Evolutionary conservation across 64 coral and sea anemone species (phyloP), one percentile per base, ranked within the genome.

Genomic region (Montipora cactus): DNA sequence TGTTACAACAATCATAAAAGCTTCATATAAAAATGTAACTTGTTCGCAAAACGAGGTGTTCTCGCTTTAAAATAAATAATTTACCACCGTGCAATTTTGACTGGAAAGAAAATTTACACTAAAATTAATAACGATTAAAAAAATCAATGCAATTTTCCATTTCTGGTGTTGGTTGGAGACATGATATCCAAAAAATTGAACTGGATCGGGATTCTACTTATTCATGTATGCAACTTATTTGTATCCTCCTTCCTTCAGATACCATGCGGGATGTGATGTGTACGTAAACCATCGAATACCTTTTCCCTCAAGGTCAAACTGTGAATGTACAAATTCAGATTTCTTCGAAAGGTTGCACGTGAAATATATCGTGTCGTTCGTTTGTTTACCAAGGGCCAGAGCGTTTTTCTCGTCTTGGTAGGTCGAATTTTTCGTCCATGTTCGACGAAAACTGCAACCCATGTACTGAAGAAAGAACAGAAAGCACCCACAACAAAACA

Each of bases 161-260:
- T 86, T 86, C 82, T 70, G 46, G 48, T 72, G 82, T 86, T 59
- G 46, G 82, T 86, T 86, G 70, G 64, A 86, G 67, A 69, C 44
- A 71, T 7, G 1, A 71, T 71, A 37, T 37, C 37, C 37, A 37
- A 37, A 71, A 71, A n/a, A 21, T 71, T 12, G 12, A 18, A 23
- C 5, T 7, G 8, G 21, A 23, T 20, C 5, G 14, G 4, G 19
- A 71, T 7, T 21, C 68, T 71, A 22, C 7, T 57, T 57, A 11
- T 57, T 57, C 53, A 57, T 57, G 53, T 57, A 57, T 57, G 53
- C 53, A 11, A 57, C 53, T 6, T 57, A 6, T 11, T 57, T 57
- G 53, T 57, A 57, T 57, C 53, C 53, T 11, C 6, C 53, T 72
- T 85, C 49, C 47, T 13, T 5, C 14, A 66, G 14, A 64, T 49